These are phyloP conservation scores for Osmoderma eremita DNA, from an alignment of 2,888 invertebrate species.

Conservation along the genomic window DNA sequence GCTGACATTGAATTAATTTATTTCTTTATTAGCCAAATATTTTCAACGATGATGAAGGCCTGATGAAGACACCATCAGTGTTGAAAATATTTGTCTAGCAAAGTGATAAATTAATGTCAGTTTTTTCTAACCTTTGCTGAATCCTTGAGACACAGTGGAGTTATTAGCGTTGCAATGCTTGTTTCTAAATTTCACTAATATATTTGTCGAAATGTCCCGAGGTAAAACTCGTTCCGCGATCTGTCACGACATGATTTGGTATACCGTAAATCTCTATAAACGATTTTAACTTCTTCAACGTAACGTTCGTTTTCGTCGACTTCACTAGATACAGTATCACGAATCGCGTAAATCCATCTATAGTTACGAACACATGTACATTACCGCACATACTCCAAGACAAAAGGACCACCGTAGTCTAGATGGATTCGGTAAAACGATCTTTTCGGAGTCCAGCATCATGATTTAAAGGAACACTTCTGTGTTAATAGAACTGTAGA, in stretches of 20 bases:
- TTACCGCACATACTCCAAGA: constrained; percentile 38
- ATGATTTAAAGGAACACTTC: too few relatives aligned
- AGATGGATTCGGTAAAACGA: constrained; percentile 44
- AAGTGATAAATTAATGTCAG: too few relatives aligned
- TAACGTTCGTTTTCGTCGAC: constrained; percentile 28
- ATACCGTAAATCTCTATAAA: constrained; percentile 46
- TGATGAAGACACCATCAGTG: too few relatives aligned
- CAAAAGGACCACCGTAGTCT: constrained; percentile 48
- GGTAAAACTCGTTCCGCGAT: constrained; percentile 46
- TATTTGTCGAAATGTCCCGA: constrained; percentile 24
- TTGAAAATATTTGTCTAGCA: too few relatives aligned
- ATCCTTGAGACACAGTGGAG: too few relatives aligned
- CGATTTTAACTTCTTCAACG: constrained; percentile 39
- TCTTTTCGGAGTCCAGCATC: constrained; percentile 34
- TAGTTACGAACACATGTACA: constrained; percentile 41
- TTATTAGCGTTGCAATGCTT: too few relatives aligned
- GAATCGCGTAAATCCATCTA: constrained; percentile 45
- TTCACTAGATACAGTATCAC: constrained; percentile 37
- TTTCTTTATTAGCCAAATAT: too few relatives aligned
- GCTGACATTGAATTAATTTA: too few relatives aligned
- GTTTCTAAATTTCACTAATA: too few relatives aligned
- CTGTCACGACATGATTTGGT: constrained; percentile 46
- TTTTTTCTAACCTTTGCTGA: too few relatives aligned
- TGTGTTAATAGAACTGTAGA: constrained; percentile 42
- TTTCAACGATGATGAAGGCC: too few relatives aligned